Percentiles rank a stretch among this genome's conserved stretches.
These are phyloP conservation scores for Listronotus bonariensis DNA, from an alignment of 1,140 invertebrate genomes.

Conservation along the genomic window DNA sequence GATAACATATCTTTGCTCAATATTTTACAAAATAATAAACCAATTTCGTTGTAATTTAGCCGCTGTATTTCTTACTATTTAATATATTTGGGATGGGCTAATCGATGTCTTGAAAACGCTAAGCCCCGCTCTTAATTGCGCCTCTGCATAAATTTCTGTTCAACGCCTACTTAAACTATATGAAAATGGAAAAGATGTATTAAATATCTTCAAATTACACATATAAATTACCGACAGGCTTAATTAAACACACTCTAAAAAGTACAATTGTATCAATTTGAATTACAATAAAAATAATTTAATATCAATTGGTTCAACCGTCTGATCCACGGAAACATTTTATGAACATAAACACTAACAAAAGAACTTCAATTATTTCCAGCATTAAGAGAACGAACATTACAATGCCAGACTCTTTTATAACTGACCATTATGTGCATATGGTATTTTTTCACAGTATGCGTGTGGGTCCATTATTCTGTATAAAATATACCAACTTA, in stretches of 20 bases:
- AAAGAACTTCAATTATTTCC: slow-evolving; percentile 43
- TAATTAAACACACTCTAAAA: background rate
- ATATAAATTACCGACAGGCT: too few relatives aligned
- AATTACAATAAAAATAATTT: slow-evolving; percentile 13
- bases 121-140: too few relatives aligned
- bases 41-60: too few relatives aligned
- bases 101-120: too few relatives aligned
- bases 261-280: slow-evolving; percentile 4
- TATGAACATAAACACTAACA: slow-evolving; percentile 30
- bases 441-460: slow-evolving; percentile 40
- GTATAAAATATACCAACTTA: slow-evolving; percentile 12
- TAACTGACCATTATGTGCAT: slow-evolving; percentile 46
- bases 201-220: too few relatives aligned
- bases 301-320: slow-evolving; percentile 23
- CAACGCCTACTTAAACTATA: too few relatives aligned
- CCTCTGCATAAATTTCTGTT: too few relatives aligned
- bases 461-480: slow-evolving; percentile 43
- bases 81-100: too few relatives aligned
- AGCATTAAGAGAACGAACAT: slow-evolving; percentile 32
- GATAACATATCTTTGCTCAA: too few relatives aligned
- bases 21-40: too few relatives aligned
- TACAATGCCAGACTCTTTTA: slow-evolving; percentile 24
- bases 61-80: too few relatives aligned
- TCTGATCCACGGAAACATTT: slow-evolving; percentile 14
- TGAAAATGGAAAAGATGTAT: too few relatives aligned